Percentiles rank a stretch among this genome's conserved stretches.
These are phyloP conservation scores for Lagodon rhomboides DNA, from an alignment of 2,797 vertebrate genomes.

Conservation along the genomic window DNA sequence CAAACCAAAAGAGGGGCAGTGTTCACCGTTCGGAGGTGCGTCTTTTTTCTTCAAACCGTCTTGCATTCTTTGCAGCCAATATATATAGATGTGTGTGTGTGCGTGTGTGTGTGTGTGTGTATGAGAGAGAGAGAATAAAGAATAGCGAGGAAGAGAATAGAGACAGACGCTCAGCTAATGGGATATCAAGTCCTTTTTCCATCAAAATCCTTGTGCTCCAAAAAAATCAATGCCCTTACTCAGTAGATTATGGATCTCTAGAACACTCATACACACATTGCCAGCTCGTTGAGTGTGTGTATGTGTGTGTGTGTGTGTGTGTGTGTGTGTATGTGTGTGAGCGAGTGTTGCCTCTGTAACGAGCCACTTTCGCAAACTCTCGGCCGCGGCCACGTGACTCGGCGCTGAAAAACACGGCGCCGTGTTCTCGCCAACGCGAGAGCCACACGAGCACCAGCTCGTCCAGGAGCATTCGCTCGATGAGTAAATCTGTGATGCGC, in stretches of 20 bases:
- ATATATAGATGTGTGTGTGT: slow-evolving; percentile 57
- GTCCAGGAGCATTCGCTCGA: slow-evolving; percentile 61
- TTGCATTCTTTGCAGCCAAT: slow-evolving; percentile 70
- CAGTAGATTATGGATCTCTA: slow-evolving; percentile 79
- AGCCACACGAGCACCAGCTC: slow-evolving; percentile 44
- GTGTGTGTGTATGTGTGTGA: slow-evolving; percentile 21
- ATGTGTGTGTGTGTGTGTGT: slow-evolving; percentile 11
- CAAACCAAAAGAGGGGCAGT: slow-evolving; percentile 77
- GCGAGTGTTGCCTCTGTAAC: slow-evolving; percentile 60
- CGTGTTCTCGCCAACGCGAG: slow-evolving; percentile 48
- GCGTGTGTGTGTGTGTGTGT: slow-evolving; percentile 50
- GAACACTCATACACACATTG: slow-evolving; percentile 71
- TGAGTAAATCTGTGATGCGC: slow-evolving; percentile 62
- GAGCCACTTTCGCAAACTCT: slow-evolving; percentile 71
- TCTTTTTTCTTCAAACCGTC: slow-evolving; percentile 59
- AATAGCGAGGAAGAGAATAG: slow-evolving; percentile 64
- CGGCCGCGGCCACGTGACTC: slow-evolving; percentile 55
- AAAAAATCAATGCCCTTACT: slow-evolving; percentile 78
- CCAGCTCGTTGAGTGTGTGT: slow-evolving; percentile 58
- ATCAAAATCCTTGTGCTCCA: slow-evolving; percentile 70
- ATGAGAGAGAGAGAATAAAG: slow-evolving; percentile 42
- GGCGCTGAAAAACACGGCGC: slow-evolving; percentile 53
- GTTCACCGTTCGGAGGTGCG: slow-evolving; percentile 59
- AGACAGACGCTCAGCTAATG: slow-evolving; percentile 73
- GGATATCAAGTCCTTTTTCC: slow-evolving; percentile 77